Evolutionary conservation across 2,797 vertebrate genomes (phyloP), one percentile per base, ranked within the genome.

Genomic region (Cephalopachus bancanus): DNA sequence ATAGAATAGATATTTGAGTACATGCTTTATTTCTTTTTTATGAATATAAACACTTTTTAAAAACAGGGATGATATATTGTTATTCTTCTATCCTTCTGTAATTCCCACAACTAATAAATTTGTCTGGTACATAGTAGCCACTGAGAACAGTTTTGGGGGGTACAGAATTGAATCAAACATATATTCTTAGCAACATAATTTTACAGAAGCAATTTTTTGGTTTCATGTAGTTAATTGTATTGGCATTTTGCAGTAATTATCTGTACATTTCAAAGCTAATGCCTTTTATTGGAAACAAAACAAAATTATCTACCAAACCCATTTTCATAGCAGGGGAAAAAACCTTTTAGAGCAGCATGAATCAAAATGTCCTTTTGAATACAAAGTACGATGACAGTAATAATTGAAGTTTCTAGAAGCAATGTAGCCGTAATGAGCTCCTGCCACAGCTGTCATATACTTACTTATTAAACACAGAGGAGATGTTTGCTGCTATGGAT

Each of bases 351-450:
- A 75, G 57, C 69, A 92, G 74, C 92, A 92, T 74, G 67, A 92
- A 95, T 97, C 93, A 94, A 89, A 97, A 92, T 96, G 93, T 97
- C 91, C 91, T 12, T 86, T 87, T 67, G 83, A 94, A 96, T 97
- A 24, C 19, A 51, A 96, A 90, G 69, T 89, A 10, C 28, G 88
- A 20, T 91, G 90, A 69, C 60, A 80, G 49, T 85, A 97, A 95
- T 94, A 96, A 94, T 60, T 97, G 92, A 98, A 60, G 20, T 95
- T 97, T 80, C 84, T 92, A 30, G 30, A 64, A 0, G 1, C 89
- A 94, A 55, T 53, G 19, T 6, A 78, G 30, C n/a, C 65, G 0
- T 81, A 95, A 97, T 74, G 37, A 90, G 17, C 83, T 96, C 71
- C 37, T 95, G 88, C 7, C 33, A 83, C 17, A 95, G 94, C 81